phyloP scores from a whole-genome alignment of 2,113 vertebrate genomes.

The Oophaga pumilio region DNA sequence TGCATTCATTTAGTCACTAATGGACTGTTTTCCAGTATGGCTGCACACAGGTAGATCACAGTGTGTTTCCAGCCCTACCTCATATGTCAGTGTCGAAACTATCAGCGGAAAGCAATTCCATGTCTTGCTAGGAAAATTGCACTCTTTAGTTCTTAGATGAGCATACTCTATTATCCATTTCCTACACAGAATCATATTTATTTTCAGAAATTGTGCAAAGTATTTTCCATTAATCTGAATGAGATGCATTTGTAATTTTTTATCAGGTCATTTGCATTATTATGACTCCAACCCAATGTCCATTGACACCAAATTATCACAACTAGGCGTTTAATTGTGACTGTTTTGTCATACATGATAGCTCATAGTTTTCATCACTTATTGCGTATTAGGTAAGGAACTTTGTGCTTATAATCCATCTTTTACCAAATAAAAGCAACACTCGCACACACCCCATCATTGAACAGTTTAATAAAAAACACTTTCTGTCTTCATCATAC shows the following conservation, averaged over 20 bases:
- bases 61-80: conserved; percentile 61
- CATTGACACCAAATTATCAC: not conserved
- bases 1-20: conserved; percentile 80
- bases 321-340: not conserved
- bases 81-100: conserved; percentile 65
- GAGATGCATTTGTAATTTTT: not conserved
- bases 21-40: conserved; percentile 68
- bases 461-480: too few relatives aligned
- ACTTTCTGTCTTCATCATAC: too few relatives aligned
- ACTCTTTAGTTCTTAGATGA: conserved; percentile 1
- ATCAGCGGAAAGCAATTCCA: conserved; percentile 59
- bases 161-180: conserved; percentile 8
- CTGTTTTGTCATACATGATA: too few relatives aligned
- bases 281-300: not conserved
- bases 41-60: conserved; percentile 69
- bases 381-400: too few relatives aligned
- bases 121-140: conserved; percentile 55
- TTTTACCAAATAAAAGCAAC: too few relatives aligned
- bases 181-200: not conserved
- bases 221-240: not conserved
- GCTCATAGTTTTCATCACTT: too few relatives aligned
- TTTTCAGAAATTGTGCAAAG: not conserved
- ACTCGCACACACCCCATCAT: too few relatives aligned
- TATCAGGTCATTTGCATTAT: not conserved
- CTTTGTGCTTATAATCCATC: too few relatives aligned